Evolutionary conservation across 30 jellyfish, hydroid and myxozoan genomes (phyloP).

Genomic region (Nemopilema nomurai): DNA sequence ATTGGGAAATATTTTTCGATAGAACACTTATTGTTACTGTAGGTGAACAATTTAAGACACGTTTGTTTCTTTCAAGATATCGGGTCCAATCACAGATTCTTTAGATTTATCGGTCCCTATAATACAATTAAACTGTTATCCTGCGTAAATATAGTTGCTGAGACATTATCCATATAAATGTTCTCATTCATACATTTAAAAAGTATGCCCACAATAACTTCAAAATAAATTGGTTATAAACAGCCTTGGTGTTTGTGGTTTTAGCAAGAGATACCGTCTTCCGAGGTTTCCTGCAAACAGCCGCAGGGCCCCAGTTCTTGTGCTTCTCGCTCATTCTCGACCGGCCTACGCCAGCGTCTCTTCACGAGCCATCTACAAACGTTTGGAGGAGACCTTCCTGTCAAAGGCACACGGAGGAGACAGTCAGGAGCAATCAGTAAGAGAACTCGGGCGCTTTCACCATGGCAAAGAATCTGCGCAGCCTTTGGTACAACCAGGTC

Average conservation of each 20-base stretch:
- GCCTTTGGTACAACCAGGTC: conserved; percentile 41
- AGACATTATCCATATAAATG: too few species aligned
- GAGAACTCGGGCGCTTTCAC: not conserved
- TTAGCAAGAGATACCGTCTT: conserved; percentile 42
- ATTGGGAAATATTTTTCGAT: not conserved
- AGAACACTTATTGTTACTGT: not conserved
- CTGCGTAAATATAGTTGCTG: not conserved
- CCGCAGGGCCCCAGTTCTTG: conserved; percentile 19
- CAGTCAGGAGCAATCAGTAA: too few species aligned
- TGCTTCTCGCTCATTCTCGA: not conserved
- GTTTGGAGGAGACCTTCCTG: too few species aligned
- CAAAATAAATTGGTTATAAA: conserved; percentile 28
- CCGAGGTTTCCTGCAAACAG: conserved; percentile 12
- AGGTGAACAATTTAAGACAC: not conserved
- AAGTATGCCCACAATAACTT: conserved; percentile 27
- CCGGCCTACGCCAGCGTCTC: not conserved
- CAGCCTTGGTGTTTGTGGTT: conserved; percentile 34
- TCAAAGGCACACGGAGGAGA: too few species aligned
- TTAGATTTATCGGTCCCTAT: not conserved
- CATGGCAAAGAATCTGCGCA: conserved; percentile 21
- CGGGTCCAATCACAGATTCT: not conserved
- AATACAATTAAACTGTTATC: not conserved
- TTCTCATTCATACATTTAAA: not conserved
- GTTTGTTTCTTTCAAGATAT: not conserved
- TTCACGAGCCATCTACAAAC: too few species aligned